Evolutionary conservation across 2,888 invertebrate genomes (phyloP).

Genomic region (Chrysodeixis includens): DNA sequence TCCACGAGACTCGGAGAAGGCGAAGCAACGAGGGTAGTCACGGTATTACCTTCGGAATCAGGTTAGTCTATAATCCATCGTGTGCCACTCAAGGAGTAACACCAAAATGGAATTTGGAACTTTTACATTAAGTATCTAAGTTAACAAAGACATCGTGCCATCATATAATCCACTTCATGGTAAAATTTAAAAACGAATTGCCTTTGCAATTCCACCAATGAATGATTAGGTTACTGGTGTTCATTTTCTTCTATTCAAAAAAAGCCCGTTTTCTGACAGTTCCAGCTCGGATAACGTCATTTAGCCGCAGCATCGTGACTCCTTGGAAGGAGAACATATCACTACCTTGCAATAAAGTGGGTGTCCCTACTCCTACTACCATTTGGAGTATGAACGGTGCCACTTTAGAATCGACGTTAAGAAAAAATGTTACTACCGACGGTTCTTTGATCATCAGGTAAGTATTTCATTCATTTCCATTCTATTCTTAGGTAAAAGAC

Average conservation of each 20-base stretch:
- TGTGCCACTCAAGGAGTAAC: neutral
- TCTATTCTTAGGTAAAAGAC: no score
- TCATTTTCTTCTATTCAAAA: slow-evolving; percentile 58
- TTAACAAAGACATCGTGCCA: neutral
- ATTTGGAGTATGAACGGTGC: slow-evolving; percentile 94
- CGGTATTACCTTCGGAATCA: slow-evolving; percentile 93
- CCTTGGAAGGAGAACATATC: slow-evolving; percentile 97
- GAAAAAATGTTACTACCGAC: slow-evolving; percentile 91
- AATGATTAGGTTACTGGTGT: slow-evolving; percentile 49
- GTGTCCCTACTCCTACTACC: slow-evolving; percentile 93
- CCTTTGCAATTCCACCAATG: slow-evolving; percentile 16
- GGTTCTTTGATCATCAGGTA: slow-evolving; percentile 94
- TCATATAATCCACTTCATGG: neutral
- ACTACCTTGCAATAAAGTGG: slow-evolving; percentile 95
- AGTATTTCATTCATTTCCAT: slow-evolving; percentile 22
- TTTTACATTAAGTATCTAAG: neutral
- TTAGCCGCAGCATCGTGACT: slow-evolving; percentile 93
- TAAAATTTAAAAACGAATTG: neutral
- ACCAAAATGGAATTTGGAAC: slow-evolving; percentile 4
- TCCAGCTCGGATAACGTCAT: slow-evolving; percentile 96
- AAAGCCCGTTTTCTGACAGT: slow-evolving; percentile 86
- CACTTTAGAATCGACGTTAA: slow-evolving; percentile 91
- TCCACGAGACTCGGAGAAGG: slow-evolving; percentile 96
- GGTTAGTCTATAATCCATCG: slow-evolving; percentile 72
- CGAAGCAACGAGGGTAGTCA: slow-evolving; percentile 93